Base-by-base conservation (phyloP, 1,140 invertebrate species). In the Drosophila chauvacae region DNA sequence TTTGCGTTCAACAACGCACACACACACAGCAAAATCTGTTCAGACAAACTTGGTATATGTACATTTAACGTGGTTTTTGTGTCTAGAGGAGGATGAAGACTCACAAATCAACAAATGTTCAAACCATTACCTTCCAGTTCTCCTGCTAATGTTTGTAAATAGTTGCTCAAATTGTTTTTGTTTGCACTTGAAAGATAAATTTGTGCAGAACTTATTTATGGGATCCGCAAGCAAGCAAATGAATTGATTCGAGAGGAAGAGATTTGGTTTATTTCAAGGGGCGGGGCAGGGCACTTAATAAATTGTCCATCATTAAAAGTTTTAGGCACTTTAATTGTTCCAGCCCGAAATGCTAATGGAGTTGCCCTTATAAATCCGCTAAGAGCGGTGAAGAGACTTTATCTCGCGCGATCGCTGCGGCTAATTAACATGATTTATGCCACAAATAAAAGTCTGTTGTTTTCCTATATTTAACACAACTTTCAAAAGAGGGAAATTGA, bases 371-470 rank as follows among this genome's bases (percentile, higher is more conserved):
- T 30, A 59, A 28, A 13, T 35, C 33, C 33, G 11, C 33, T 4
- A 2, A 35, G 33, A 35, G 33, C 11, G 33, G 11, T 35, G 10
- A 2, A 11, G 47, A 37, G 30, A 4, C 37, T 51, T 41, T 45
- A 55, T 59, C 61, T 66, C 28, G 30, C 20, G 28, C 30, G 41
- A 53, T 72, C 44, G 42, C 11, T 51, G 41, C 35, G 72, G 73
- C 62, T 81, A 85, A 81, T 84, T 85, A 85, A 85, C 69, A 68
- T 84, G 81, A 84, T 84, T 84, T 77, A 85, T 84, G 48, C 50
- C 50, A 33, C 37, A 69, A 73, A 77, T 77, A 66, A 70, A 79
- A 68, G 53, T 68, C 66, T 9, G 60, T 72, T 58, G 45, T 70
- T 42, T 51, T 44, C 37, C 35, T 39, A 41, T 57, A 76, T 62